Conservation (phyloP, 2,113 vertebrate genomes). For the Nerophis lumbriciformis region DNA sequence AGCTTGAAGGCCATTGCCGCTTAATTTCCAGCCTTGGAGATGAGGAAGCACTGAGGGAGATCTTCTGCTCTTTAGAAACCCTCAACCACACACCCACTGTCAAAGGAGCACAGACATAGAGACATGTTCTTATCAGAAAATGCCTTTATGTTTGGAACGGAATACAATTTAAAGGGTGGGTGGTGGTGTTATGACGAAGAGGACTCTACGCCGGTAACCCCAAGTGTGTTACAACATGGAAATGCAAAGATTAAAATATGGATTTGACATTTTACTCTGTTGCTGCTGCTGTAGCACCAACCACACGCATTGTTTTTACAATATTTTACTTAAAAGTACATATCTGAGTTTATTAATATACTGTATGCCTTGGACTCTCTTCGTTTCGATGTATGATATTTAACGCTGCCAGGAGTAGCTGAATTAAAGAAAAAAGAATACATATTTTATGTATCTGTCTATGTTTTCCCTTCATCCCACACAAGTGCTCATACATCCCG, state of each 20-base stretch:
- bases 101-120: constrained; percentile 20
- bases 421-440: constrained; percentile 28
- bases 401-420: constrained; percentile 33
- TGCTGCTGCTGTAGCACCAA: no score
- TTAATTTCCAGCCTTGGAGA: constrained; percentile 10
- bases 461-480: constrained; percentile 12
- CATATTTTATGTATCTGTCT: constrained; percentile 22
- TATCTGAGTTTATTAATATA: no score
- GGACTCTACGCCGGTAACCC: constrained; percentile 22
- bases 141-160: constrained; percentile 2
- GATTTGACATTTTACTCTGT: constrained; percentile 20
- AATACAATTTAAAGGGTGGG: constrained; percentile 11
- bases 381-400: constrained; percentile 38
- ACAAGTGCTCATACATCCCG: not conserved
- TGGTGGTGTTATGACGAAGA: not conserved
- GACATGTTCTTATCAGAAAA: constrained; percentile 24
- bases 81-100: constrained; percentile 5
- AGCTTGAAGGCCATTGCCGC: constrained; percentile 9
- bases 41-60: constrained; percentile 18
- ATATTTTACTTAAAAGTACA: no score
- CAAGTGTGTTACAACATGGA: constrained; percentile 23
- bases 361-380: no score
- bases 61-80: constrained; percentile 29
- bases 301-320: no score
- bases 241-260: constrained; percentile 35